Percentiles rank a stretch among this genome's conserved stretches.
These are phyloP conservation scores for Myotis findleyi DNA, from an alignment of 2,797 vertebrate species.

Conservation along the genomic window DNA sequence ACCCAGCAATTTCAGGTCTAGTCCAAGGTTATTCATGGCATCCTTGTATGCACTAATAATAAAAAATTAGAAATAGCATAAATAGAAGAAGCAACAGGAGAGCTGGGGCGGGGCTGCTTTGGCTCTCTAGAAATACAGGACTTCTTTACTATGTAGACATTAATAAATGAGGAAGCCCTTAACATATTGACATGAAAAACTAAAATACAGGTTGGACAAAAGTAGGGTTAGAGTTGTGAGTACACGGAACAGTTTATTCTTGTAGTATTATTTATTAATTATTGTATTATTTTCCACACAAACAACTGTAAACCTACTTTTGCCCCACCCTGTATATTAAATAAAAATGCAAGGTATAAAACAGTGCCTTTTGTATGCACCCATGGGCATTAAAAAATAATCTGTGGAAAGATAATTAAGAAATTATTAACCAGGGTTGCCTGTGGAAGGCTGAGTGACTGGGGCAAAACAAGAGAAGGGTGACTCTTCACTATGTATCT, in stretches of 20 bases:
- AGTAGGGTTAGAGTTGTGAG: neutral
- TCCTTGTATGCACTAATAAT: neutral
- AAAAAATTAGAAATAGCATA: neutral
- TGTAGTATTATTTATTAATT: neutral
- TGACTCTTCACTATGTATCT: neutral
- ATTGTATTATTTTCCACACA: neutral
- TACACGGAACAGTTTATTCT: neutral
- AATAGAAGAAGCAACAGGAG: neutral
- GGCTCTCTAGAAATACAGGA: neutral
- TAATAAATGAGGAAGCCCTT: neutral
- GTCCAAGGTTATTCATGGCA: neutral
- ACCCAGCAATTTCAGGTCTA: neutral
- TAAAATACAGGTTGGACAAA: neutral
- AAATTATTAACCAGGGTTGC: neutral
- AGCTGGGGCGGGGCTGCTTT: too few species aligned
- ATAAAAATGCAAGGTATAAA: slow-evolving; percentile 37
- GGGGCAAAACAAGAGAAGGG: neutral
- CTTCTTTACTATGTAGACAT: neutral
- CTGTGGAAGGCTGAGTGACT: neutral
- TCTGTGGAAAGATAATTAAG: neutral
- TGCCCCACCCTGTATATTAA: neutral
- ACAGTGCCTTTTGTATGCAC: neutral
- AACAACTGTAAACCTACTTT: neutral
- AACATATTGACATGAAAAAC: neutral
- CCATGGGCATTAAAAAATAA: neutral